Percentiles rank a stretch among this genome's conserved stretches.
phyloP scores from a whole-genome alignment of 2,797 vertebrate species.

The Bradypodion pumilum region DNA sequence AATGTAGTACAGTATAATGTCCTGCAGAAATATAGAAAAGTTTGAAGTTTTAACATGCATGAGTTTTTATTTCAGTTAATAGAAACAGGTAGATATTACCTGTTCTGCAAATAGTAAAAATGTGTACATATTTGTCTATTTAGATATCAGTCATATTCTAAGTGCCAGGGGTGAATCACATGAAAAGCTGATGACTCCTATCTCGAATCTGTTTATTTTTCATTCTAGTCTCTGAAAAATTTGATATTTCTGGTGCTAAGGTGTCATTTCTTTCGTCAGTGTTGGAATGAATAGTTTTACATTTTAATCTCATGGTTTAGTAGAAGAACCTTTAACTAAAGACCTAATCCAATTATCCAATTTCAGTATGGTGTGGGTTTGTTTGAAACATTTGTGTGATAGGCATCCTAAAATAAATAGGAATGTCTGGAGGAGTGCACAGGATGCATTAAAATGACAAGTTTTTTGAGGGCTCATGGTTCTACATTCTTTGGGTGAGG shows the following conservation, averaged over 20 bases:
- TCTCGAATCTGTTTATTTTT: slow-evolving; percentile 36
- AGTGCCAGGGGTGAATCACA: background rate
- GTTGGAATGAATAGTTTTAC: slow-evolving; percentile 5
- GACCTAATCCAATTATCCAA: background rate
- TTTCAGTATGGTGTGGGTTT: background rate
- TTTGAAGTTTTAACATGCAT: slow-evolving; percentile 15
- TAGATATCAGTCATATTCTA: background rate
- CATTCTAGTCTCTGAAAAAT: slow-evolving; percentile 1
- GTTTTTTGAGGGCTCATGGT: background rate
- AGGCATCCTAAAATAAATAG: background rate
- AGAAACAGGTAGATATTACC: background rate
- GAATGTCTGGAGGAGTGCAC: background rate
- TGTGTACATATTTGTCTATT: background rate
- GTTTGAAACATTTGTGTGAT: background rate
- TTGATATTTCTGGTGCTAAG: slow-evolving; percentile 14
- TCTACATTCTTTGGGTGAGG: background rate
- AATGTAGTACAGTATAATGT: background rate
- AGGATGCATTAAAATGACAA: background rate
- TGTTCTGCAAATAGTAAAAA: rapidly evolving
- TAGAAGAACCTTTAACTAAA: background rate
- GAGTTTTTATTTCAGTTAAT: slow-evolving; percentile 6
- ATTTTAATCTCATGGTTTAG: rapidly evolving
- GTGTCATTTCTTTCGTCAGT: background rate
- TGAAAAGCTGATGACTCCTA: background rate
- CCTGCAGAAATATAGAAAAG: background rate